phyloP scores from a whole-genome alignment of 2,888 invertebrate genomes.

The Uropetala carovei region DNA sequence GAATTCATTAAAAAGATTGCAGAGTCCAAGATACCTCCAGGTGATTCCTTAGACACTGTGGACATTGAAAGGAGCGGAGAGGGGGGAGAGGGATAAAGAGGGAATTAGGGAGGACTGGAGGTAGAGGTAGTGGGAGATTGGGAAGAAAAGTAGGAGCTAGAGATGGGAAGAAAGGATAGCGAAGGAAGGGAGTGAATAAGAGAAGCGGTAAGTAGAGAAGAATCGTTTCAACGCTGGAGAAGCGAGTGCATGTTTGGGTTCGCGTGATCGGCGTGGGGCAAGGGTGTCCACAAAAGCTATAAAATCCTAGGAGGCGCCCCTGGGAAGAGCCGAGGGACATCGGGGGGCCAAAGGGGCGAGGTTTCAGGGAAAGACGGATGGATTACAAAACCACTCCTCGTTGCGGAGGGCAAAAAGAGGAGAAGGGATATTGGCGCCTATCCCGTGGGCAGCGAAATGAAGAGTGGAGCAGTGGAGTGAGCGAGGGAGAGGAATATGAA shows the following conservation, averaged over 20 bases:
- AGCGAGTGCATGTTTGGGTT: neutral
- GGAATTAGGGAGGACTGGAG: neutral
- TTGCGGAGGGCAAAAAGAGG: neutral
- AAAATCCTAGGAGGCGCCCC: slow-evolving; percentile 54
- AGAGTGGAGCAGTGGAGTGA: neutral
- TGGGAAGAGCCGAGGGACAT: slow-evolving; percentile 35
- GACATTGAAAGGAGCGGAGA: neutral
- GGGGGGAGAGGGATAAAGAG: neutral
- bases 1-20: too few species aligned
- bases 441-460: slow-evolving; percentile 41
- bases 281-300: slow-evolving; percentile 47
- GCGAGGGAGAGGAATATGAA: neutral
- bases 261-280: slow-evolving; percentile 39
- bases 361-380: neutral
- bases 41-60: neutral
- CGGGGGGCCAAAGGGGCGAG: neutral
- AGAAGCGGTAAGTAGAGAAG: neutral
- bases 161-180: neutral
- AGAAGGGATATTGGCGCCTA: slow-evolving; percentile 37
- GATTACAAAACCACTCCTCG: slow-evolving; percentile 38
- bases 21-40: too few species aligned
- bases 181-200: neutral
- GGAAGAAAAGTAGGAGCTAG: neutral
- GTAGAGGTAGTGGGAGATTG: neutral
- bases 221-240: slow-evolving; percentile 18